Conservation (phyloP, 2,113 vertebrate genomes). For the Maylandia zebra region DNA sequence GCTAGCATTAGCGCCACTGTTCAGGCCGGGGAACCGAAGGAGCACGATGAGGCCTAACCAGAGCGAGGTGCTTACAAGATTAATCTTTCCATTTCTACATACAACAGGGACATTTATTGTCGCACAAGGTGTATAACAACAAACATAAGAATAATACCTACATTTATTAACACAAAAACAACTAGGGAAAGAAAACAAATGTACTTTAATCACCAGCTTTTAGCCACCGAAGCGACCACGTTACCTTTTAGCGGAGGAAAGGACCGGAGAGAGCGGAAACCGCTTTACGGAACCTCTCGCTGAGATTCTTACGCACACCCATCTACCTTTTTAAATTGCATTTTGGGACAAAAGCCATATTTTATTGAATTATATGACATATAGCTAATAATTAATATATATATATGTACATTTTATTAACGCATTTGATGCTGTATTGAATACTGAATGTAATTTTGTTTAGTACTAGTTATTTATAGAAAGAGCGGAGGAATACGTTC, state of each 20-base stretch:
- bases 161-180: background rate
- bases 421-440: accelerated
- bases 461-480: slow-evolving; percentile 18
- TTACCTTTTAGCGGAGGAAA: slow-evolving; percentile 73
- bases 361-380: background rate
- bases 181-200: background rate
- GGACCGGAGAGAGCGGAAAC: slow-evolving; percentile 61
- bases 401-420: accelerated
- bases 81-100: background rate
- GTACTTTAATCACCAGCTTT: background rate
- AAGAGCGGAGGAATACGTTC: slow-evolving; percentile 26
- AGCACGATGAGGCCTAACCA: slow-evolving; percentile 25
- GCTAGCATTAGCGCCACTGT: background rate
- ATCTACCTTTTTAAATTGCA: accelerated
- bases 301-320: slow-evolving; percentile 41
- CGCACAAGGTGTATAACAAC: background rate
- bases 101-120: background rate
- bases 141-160: background rate
- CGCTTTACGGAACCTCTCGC: slow-evolving; percentile 28
- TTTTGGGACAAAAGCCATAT: background rate
- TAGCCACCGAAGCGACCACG: slow-evolving; percentile 59
- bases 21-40: background rate
- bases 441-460: background rate
- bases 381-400: background rate
- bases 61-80: background rate